Evolutionary conservation across 2,113 vertebrate genomes (phyloP).

Genomic region (Ranitomeya imitator): DNA sequence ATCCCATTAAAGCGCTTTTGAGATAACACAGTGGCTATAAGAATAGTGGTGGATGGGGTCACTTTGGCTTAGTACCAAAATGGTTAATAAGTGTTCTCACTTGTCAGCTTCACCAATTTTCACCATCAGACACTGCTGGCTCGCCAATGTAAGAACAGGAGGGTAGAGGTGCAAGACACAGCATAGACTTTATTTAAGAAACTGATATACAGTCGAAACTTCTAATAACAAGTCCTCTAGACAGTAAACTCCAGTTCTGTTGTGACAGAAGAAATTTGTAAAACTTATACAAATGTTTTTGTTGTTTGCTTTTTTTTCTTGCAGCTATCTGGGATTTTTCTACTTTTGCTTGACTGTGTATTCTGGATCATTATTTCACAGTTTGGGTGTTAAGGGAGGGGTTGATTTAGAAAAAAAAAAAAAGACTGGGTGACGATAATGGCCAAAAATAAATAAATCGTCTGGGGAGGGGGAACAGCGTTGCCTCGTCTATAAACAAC

Average conservation of each 20-base stretch:
- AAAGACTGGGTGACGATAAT: not conserved
- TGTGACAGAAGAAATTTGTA: conserved; percentile 52
- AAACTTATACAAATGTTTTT: conserved; percentile 43
- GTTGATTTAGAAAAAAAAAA: not conserved
- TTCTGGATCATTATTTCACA: not conserved
- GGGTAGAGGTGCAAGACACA: conserved; percentile 61
- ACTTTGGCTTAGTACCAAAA: no score
- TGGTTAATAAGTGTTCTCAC: no score
- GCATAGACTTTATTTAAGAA: conserved; percentile 64
- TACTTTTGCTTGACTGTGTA: not conserved
- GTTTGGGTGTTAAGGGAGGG: no score
- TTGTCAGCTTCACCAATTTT: no score
- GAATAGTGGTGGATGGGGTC: no score
- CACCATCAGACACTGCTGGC: not conserved
- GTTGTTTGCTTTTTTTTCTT: not conserved
- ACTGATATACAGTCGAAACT: conserved; percentile 61
- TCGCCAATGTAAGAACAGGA: conserved; percentile 7
- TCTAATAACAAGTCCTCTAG: conserved; percentile 57
- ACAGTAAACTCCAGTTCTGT: conserved; percentile 30
- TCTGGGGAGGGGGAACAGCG: not conserved
- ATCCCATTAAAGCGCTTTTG: no score
- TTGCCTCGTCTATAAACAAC: not conserved
- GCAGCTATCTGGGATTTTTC: not conserved
- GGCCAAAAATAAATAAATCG: no score
- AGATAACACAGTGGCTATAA: no score